A percentile compares a stretch with the other conserved stretches of the same genome.
These are phyloP conservation scores for Enteromius anoplus DNA, from an alignment of 2,797 vertebrate species.

Conservation along the genomic window DNA sequence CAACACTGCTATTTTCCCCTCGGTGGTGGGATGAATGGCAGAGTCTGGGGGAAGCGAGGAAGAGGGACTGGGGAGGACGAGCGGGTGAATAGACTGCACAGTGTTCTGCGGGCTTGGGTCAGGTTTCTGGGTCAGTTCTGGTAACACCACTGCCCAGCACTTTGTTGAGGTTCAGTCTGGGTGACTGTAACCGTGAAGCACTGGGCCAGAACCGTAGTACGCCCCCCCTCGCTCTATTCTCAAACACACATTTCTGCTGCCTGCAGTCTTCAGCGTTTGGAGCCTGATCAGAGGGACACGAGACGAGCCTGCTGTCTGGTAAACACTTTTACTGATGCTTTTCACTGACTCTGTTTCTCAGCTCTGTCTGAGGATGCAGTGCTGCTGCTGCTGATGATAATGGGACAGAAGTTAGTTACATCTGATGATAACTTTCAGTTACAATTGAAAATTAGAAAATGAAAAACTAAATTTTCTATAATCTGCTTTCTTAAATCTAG, in stretches of 20 bases:
- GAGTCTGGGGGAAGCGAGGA: neutral
- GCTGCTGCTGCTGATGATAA: neutral
- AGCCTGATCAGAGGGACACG: conserved; percentile 31
- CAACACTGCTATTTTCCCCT: neutral
- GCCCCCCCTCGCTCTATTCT: conserved; percentile 37
- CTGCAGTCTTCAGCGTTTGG: neutral
- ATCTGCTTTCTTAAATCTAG: too few species aligned
- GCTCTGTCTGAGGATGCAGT: neutral
- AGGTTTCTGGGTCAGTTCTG: conserved; percentile 62
- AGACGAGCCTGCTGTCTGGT: conserved; percentile 45
- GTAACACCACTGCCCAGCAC: conserved; percentile 56
- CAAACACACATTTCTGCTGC: conserved; percentile 31
- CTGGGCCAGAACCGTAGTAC: conserved; percentile 59
- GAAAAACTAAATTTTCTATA: too few species aligned
- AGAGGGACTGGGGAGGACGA: conserved; percentile 18
- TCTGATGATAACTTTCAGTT: neutral
- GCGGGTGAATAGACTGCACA: conserved; percentile 51
- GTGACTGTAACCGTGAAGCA: conserved; percentile 56
- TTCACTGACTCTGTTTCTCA: neutral
- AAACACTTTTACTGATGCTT: conserved; percentile 37
- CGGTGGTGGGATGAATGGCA: conserved; percentile 1
- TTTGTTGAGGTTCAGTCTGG: conserved; percentile 58
- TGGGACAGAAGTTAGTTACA: neutral
- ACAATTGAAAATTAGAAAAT: too few species aligned
- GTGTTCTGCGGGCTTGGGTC: conserved; percentile 57